Base-by-base conservation (phyloP, 2,888 invertebrate genomes). In the Cacoxenus indagator region DNA sequence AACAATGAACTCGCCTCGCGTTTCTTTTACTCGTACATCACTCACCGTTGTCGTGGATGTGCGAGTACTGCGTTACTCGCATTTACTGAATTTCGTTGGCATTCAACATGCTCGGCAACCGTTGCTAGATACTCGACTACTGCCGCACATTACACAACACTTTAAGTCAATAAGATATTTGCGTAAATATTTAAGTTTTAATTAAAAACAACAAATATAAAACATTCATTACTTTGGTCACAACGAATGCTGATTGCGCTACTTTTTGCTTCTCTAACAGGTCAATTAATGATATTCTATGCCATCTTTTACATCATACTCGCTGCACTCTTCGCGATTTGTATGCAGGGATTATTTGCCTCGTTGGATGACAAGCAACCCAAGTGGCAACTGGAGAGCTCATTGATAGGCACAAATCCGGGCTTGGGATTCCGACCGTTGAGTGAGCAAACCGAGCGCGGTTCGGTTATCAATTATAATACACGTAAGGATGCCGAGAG, bases 271-370 rank as follows among this genome's bases (percentile, higher is more conserved):
- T 11, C 37, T 69, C 27, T 66, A 92, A 26, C 91, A 97, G 97
- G 91, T 72, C 93, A 95, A 86, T 91, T 97, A 71, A 84, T 94
- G 24, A 75, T 93, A 0, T 99, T 98, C 90, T 99, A 98, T 90
- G 74, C 91, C 55, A 91, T 96, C 74, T 98, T 98, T 91, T 98
- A 97, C 89, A 90, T 92, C 61, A 91, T 92, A 69, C 90, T 99
- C 85, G 94, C 94, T 17, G 92, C 93, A 6, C 89, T 98, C 83
- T 98, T 97, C 88, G 91, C 94, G 0, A 91, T 95, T 65, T 96
- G 97, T 88, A 92, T 97, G 91, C 92, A 94, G 70, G 94, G 94
- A 1, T 91, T 99, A 76, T 90, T 95, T 78, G 89, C 92, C 54
- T 92, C 94, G 0, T 84, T 97, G 70, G 91, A 92, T 73, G 87